Base-by-base conservation (phyloP, 2,888 invertebrate genomes). In the Scaptodrosophila latifasciaeformis region DNA sequence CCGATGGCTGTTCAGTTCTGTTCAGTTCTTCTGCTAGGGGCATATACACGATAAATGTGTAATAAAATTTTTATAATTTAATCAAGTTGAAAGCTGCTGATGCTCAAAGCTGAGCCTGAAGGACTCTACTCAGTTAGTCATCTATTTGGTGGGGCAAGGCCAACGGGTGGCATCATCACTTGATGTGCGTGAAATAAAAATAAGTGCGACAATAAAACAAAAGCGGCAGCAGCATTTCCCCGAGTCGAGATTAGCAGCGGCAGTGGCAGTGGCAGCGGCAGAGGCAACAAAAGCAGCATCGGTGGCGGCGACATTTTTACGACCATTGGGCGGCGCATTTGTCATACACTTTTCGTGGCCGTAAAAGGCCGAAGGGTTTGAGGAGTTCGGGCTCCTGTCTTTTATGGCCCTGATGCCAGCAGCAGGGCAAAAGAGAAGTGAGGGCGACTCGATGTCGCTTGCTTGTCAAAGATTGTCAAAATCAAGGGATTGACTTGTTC, bases 61-160 rank as follows among this genome's bases (percentile, higher is more conserved):
- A 72, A 75, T 67, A 70, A 54, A 74, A 75, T 76, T 74, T 77
- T 77, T 81, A 72, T 78, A 82, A 79, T 80, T 82, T 72, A 80
- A 82, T 80, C 81, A 78, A 69, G 61, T 61, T 66, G 60, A 81
- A 64, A 67, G 59, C 68, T 44, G 43, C 27, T 5, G 18, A 34
- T 13, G 12, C 12, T 18, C 18, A 5, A 12, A 2, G 35, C 35
- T 17, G n/a, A n/a, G 48, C 18, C 48, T 39, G 35, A 39, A 29
- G n/a, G n/a, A n/a, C 19, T 24, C 24, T 7, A 24, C 24, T 24
- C 7, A 7, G 24, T 7, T 7, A 7, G 4, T 3, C 31, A 31
- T n/a, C 4, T 9, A 17, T 37, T 13, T 15, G 35, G 6, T 13
- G 10, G 9, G 4, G 15, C 27, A 2, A 15, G 7, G 15, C 17